Percentiles rank a stretch among this genome's conserved stretches.
These are phyloP conservation scores for Pseudochirops cupreus DNA, from an alignment of 2,797 vertebrate genomes.

Conservation along the genomic window DNA sequence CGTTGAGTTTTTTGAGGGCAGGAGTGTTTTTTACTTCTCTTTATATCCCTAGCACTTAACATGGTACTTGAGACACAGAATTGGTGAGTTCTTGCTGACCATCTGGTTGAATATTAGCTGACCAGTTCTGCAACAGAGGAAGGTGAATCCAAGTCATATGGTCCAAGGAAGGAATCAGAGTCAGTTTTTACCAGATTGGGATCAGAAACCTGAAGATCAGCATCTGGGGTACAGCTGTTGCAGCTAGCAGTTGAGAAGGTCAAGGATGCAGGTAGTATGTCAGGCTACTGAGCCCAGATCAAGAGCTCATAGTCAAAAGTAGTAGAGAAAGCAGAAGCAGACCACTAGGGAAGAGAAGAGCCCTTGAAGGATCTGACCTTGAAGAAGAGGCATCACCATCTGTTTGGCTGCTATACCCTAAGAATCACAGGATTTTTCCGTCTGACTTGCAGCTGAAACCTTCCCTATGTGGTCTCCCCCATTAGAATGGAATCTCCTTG, in stretches of 20 bases:
- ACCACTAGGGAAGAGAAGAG: background rate
- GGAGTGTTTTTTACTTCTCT: background rate
- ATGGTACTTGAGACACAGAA: background rate
- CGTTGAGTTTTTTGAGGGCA: background rate
- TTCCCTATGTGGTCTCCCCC: background rate
- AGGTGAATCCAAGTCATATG: background rate
- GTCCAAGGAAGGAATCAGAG: background rate
- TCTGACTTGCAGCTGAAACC: background rate
- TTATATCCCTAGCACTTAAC: background rate
- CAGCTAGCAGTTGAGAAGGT: background rate
- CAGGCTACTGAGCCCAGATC: background rate
- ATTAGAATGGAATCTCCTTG: background rate
- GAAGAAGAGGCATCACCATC: background rate
- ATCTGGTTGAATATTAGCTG: background rate
- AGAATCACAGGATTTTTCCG: background rate
- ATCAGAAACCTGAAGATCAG: background rate
- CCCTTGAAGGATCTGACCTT: background rate
- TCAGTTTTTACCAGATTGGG: background rate
- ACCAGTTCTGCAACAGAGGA: background rate
- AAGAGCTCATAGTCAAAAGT: background rate
- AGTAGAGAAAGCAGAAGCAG: background rate
- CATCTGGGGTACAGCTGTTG: background rate
- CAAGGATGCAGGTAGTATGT: background rate
- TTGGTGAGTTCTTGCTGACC: background rate
- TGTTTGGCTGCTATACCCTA: background rate